A percentile compares a stretch with the other conserved stretches of the same genome.
phyloP scores from a whole-genome alignment of 2,797 vertebrate species.

The Nannoperca obscura region DNA sequence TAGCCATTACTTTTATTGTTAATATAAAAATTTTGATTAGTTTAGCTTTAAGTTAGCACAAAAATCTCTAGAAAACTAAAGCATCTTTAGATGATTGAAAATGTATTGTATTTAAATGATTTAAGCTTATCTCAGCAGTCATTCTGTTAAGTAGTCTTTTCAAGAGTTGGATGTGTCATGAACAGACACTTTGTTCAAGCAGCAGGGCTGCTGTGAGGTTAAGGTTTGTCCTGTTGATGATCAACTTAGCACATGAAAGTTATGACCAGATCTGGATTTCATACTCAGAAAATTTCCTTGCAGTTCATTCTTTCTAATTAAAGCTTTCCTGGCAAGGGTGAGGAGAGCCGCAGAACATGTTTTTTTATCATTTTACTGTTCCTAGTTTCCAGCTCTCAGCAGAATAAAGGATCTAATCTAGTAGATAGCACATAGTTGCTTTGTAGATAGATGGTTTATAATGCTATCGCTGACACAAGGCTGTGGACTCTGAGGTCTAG shows the following conservation, averaged over 20 bases:
- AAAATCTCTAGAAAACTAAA: background rate
- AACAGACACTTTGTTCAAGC: background rate
- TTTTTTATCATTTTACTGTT: slow-evolving; percentile 61
- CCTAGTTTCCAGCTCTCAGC: slow-evolving; percentile 53
- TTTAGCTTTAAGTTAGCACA: background rate
- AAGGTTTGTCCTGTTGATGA: slow-evolving; percentile 38
- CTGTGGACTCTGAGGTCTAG: slow-evolving; percentile 41
- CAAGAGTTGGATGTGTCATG: background rate
- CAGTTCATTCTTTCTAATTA: background rate
- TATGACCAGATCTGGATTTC: background rate
- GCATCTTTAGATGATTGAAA: background rate
- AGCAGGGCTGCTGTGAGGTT: background rate
- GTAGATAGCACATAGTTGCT: slow-evolving; percentile 25
- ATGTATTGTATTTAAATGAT: background rate
- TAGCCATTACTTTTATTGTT: background rate
- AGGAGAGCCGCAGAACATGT: background rate
- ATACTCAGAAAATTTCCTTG: background rate
- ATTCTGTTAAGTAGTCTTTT: background rate
- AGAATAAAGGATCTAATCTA: slow-evolving; percentile 39
- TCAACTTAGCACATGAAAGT: slow-evolving; percentile 16
- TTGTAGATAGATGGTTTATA: slow-evolving; percentile 44
- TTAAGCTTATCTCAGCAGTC: background rate
- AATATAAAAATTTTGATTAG: background rate
- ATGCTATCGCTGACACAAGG: background rate
- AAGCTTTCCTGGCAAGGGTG: slow-evolving; percentile 3